Evolutionary conservation across 2,888 invertebrate species (phyloP), one percentile per base, ranked within the genome.

Genomic region (Yponomeuta plumbellus): DNA sequence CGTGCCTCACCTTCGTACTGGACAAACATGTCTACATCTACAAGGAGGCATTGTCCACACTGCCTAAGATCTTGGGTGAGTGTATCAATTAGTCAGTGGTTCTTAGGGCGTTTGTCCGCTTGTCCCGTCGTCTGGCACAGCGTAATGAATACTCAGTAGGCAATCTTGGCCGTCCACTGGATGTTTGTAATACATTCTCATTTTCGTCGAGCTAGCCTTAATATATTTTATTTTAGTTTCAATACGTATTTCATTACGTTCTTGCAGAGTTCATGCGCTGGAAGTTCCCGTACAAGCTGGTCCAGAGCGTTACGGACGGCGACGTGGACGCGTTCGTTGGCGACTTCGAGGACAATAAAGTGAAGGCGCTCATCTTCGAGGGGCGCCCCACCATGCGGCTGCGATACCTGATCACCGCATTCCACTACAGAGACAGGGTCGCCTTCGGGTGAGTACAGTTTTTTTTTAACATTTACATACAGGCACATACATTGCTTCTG

Each of bases 311-410:
- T n/a, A 93, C 93, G 67, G 95, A 96, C 75, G 88, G 92, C 40
- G 96, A 95, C 76, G 91, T 96, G 56, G 94, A 96, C 64, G 89
- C 91, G 10, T 98, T 98, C 81, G 92, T 98, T 40, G 93, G 93
- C 62, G 97, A 97, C 66, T 98, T 98, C 95, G 93, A 94, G 69
- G 98, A 99, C 87, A 99, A 99, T 85, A 93, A 95, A 82, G 97
- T 98, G 59, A 93, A 98, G 71, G 97, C 96, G 40, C 88, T 99
- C 67, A 95, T 98, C 75, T 96, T 98, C 84, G 96, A 97, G 78
- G 95, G 95, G 69, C 92, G 94, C 68, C 93, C 92, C 70, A 93
- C 94, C 13, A 94, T 97, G 66, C 93, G 97, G 66, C 92, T 98
- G 67, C 91, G 98, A 70, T 99, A 98, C 88, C 92, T 98, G 71